phyloP scores from a whole-genome alignment of 2,113 vertebrate genomes.

The Micronisus gabar region DNA sequence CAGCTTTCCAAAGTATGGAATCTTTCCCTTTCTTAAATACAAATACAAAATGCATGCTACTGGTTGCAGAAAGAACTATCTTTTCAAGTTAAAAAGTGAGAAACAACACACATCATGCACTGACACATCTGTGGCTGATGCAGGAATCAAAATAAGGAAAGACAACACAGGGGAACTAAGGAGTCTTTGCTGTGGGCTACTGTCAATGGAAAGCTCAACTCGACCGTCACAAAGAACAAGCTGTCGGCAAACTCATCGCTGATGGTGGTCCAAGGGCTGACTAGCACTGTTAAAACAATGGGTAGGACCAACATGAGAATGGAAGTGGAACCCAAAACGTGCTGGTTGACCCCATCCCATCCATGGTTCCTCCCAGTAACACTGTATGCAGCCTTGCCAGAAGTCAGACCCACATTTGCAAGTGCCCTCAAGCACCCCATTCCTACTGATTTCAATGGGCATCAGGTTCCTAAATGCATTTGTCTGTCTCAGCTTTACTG shows the following conservation, averaged over 20 bases:
- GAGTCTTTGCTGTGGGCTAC: background rate
- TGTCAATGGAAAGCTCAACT: background rate
- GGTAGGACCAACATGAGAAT: background rate
- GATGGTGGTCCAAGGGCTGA: background rate
- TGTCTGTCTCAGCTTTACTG: background rate
- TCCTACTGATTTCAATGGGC: background rate
- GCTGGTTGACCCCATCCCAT: background rate
- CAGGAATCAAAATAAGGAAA: background rate
- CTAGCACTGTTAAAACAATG: background rate
- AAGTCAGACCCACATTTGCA: background rate
- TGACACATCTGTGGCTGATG: background rate
- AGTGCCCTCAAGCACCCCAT: background rate
- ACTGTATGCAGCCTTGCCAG: background rate
- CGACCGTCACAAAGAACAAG: background rate
- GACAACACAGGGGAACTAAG: background rate
- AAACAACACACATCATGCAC: background rate
- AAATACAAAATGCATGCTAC: background rate
- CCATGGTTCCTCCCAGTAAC: background rate
- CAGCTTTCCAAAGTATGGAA: background rate
- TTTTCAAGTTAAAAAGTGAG: background rate
- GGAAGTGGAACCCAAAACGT: background rate
- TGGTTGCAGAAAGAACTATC: background rate
- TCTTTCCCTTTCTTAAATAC: background rate
- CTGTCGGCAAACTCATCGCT: background rate
- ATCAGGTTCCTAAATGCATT: background rate